Base-by-base conservation (phyloP, 2,113 vertebrate genomes). In the Brevimyrus niger region DNA sequence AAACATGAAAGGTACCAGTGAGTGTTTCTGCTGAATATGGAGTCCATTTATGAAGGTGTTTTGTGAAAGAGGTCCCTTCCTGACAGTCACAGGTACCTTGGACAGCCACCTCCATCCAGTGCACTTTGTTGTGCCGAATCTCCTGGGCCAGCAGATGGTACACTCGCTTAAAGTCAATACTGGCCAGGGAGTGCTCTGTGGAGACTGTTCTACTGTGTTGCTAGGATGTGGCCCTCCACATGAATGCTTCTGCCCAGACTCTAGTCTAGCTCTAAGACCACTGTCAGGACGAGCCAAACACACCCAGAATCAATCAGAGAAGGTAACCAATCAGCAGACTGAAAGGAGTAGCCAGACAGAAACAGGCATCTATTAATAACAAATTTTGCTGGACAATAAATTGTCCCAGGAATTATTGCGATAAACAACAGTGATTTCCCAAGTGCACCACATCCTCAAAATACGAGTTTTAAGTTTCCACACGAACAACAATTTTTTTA, bases 61-160 rank as follows among this genome's bases (percentile, higher is more conserved):
- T 23, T 48, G 17, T 51, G 23, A n/a, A 84, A 19, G 47, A 5
- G 3, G 0, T 19, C n/a, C 65, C 87, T 65, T 87, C 10, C 15
- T 42, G 80, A 23, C 19, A 61, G 31, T 4, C 65, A 35, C 11
- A 35, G 35, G 21, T 58, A 97, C 98, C 98, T 92, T 98, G 96
- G 58, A 96, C 94, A 87, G 97, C 97, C 90, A 99, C 92, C 93
- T 98, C 97, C 92, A 98, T 99, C 98, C 98, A 99, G 89, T 96
- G 94, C 90, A 98, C 97, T 92, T 99, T 99, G 95, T 99, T 99
- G 94, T 96, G 94, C 93, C 95, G 92, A 89, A 99, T 98, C 92
- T 98, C 96, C 35, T 96, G 95, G 65, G 96, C 96, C 87, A 98
- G 95, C 92, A 96, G 96, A 89, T 93, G 94, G 89, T 95, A 97